Base-by-base conservation (phyloP, 2,888 invertebrate genomes). In the Pecten maximus region DNA sequence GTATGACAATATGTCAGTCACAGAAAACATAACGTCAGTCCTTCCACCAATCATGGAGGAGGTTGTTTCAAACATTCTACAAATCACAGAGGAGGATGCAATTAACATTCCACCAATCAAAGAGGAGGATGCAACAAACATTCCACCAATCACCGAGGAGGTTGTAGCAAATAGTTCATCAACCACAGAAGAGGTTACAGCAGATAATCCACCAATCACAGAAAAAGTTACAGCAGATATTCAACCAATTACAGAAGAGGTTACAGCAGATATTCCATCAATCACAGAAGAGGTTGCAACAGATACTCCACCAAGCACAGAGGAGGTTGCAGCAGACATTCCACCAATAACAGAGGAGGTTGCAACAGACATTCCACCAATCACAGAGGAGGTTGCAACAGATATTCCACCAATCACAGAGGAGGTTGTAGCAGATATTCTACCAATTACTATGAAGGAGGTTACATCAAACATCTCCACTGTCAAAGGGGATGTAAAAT, bases 11-110 rank as follows among this genome's bases (percentile, higher is more conserved):
- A 48, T 16, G 48, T 48, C 48, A 48, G 2, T 60, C 60, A 23
- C 60, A n/a, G 60, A 60, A 23, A 23, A 74, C 35, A 23, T 74
- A 35, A 0, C 74, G 2, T 19, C 74, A 74, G 35, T 6, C 28
- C 74, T 74, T 74, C 74, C 74, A 35, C 74, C 74, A 74, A 74
- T 74, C 74, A 74, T 28, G 74, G 74, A 74, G 35, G 74, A 74
- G 74, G 74, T 74, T 28, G 28, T 23, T 35, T 74, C 74, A 74
- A 74, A 74, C 35, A 74, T 74, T 74, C 74, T 16, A 19, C 50
- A 4, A 54, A 54, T 54, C 50, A 54, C 16, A 19, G 50, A 54
- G 50, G 50, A 54, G 16, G 50, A 19, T 54, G 19, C 50, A 19
- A 3, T 3, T 19, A 54, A 19, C 19, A 54, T 74, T 28, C 35